Evolutionary conservation across 2,113 vertebrate genomes (phyloP).

Genomic region (Candoia aspera): DNA sequence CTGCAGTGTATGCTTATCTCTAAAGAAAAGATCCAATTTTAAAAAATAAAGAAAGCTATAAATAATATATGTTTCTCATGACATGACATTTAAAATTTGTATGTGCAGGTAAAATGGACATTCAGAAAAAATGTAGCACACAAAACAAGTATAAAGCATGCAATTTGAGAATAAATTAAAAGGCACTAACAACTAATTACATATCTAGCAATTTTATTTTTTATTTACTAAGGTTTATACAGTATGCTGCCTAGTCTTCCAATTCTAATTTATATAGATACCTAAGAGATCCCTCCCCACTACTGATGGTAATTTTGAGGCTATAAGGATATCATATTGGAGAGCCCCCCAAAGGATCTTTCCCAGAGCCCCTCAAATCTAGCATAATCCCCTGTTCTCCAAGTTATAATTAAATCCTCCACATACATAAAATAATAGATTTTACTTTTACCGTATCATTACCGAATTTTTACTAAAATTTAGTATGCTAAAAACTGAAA

Average conservation of each 20-base stretch:
- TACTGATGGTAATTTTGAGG: not conserved
- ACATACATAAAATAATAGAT: not conserved
- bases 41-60: too few species aligned
- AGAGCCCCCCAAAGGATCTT: not conserved
- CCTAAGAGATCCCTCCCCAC: not conserved
- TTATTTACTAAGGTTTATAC: not conserved
- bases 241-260: not conserved
- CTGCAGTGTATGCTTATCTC: not conserved
- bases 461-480: not conserved
- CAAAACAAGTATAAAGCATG: not conserved
- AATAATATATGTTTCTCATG: not conserved
- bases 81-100: not conserved
- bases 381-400: not conserved
- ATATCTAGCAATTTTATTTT: not conserved
- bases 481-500: not conserved
- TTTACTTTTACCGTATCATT: not conserved
- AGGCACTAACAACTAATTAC: not conserved
- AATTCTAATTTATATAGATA: not conserved
- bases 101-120: not conserved
- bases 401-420: not conserved
- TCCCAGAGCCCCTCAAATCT: not conserved
- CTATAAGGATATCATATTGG: not conserved
- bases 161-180: not conserved
- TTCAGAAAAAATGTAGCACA: not conserved
- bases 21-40: too few species aligned